Evolutionary conservation across 2,113 vertebrate genomes (phyloP).

Genomic region (Taxidea taxus): DNA sequence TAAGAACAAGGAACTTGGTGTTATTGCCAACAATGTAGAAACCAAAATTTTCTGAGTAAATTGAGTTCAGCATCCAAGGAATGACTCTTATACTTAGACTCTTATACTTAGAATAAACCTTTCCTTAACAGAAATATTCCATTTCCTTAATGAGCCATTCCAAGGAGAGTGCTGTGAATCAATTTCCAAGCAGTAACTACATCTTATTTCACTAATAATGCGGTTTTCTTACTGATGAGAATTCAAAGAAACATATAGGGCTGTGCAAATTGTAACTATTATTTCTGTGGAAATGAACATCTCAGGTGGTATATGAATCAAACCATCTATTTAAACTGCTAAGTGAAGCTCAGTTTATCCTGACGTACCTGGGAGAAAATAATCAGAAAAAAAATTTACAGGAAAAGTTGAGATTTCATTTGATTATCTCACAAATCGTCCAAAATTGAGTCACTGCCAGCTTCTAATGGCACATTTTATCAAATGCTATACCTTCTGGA

Average conservation of each 20-base stretch:
- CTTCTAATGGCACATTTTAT: neutral
- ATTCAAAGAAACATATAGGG: neutral
- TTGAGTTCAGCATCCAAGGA: neutral
- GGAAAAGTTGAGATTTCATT: neutral
- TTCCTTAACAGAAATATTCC: constrained; percentile 21
- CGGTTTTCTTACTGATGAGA: neutral
- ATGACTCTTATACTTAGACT: neutral
- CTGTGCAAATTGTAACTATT: neutral
- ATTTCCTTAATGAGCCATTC: neutral
- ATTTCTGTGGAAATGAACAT: constrained; percentile 15
- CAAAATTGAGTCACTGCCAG: neutral
- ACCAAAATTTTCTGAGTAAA: neutral
- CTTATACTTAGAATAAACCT: neutral
- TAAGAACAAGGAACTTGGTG: neutral
- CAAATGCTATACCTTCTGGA: neutral
- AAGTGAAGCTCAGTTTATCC: neutral
- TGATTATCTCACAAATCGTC: neutral
- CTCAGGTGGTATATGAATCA: neutral
- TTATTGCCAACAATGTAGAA: neutral
- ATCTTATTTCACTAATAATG: constrained; percentile 37
- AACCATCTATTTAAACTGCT: neutral
- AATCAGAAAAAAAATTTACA: neutral
- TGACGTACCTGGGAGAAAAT: neutral
- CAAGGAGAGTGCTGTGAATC: neutral
- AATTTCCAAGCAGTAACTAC: neutral